Percentiles rank a stretch among this genome's conserved stretches.
Evolutionary conservation across 92 coral and sea anemone genomes (phyloP).

Genomic region (Zoanthus solanderi): DNA sequence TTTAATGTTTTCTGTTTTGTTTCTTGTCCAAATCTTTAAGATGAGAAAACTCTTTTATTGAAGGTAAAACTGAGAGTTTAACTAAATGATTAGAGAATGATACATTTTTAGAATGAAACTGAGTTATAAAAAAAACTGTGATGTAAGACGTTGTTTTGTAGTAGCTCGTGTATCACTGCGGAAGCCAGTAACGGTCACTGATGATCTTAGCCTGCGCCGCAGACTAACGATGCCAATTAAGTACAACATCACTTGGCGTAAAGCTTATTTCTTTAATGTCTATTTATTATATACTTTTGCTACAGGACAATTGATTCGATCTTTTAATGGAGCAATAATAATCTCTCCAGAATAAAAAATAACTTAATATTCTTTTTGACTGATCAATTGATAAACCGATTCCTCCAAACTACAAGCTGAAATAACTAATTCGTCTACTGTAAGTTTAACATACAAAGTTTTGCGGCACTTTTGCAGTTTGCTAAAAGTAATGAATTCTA

Average conservation of each 20-base stretch:
- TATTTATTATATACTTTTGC: background rate
- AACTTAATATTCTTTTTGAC: background rate
- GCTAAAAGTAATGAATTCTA: background rate
- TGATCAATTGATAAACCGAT: background rate
- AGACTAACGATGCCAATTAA: background rate
- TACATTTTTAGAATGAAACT: background rate
- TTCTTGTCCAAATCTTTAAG: background rate
- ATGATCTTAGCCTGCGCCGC: background rate
- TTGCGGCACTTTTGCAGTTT: background rate
- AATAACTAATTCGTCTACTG: background rate
- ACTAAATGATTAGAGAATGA: slow-evolving; percentile 9
- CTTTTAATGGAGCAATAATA: background rate
- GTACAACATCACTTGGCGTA: background rate
- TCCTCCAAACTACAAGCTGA: background rate
- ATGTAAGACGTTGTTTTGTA: slow-evolving; percentile 12
- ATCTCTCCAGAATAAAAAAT: background rate
- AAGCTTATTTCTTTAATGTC: background rate
- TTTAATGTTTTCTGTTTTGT: background rate
- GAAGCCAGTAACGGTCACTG: no score
- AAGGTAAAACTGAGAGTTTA: background rate
- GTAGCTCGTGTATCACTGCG: no score
- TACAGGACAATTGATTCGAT: background rate
- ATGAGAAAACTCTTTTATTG: background rate
- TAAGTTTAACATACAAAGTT: background rate
- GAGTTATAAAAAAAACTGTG: background rate